phyloP scores from a whole-genome alignment of 2,797 vertebrate genomes.

The Hydrolagus colliei region DNA sequence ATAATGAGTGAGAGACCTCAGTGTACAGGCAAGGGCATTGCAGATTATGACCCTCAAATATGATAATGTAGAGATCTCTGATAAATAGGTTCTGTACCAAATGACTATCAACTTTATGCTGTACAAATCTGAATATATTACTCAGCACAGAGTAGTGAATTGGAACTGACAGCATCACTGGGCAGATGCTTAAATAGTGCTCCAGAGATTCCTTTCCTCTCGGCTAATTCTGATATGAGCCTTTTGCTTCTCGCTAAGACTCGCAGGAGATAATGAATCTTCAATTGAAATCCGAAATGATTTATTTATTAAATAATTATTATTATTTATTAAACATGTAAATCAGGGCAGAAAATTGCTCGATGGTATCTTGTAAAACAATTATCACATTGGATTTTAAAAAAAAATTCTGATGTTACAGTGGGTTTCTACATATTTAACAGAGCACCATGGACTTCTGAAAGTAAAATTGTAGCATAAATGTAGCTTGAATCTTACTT shows the following conservation, averaged over 20 bases:
- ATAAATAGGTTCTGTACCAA: no score
- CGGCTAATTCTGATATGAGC: neutral
- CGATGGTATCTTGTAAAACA: neutral
- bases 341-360: constrained; percentile 9
- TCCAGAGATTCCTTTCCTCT: neutral
- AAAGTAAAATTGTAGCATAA: neutral
- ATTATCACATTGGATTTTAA: neutral
- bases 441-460: neutral
- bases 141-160: neutral
- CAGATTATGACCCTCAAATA: no score
- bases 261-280: neutral
- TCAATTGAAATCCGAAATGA: neutral
- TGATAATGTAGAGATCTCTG: no score
- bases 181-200: constrained; percentile 5
- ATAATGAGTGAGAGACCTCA: no score
- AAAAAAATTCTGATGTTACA: neutral
- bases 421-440: neutral
- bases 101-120: neutral
- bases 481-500: no score
- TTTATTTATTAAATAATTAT: neutral
- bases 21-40: no score
- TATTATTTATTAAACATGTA: neutral
- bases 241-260: neutral
- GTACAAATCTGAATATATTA: no score
- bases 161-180: neutral